phyloP scores from a whole-genome alignment of 2,888 invertebrate genomes.

The Platycheirus albimanus region DNA sequence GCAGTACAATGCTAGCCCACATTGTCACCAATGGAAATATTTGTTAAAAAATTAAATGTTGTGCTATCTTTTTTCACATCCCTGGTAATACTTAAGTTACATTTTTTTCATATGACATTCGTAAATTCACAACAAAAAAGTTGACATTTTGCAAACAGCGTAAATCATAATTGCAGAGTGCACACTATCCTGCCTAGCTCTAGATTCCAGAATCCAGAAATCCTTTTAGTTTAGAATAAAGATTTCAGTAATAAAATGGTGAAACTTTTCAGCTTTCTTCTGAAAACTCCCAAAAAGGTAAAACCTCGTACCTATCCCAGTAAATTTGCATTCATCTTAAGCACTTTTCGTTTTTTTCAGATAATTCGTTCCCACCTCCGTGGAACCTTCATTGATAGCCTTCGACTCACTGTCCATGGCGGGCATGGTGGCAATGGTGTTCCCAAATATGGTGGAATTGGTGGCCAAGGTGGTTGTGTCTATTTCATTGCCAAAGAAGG shows the following conservation, averaged over 20 bases:
- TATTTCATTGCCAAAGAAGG: conserved; percentile 87
- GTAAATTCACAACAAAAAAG: conserved; percentile 19
- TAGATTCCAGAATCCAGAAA: neutral
- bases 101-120: too few species aligned
- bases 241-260: conserved; percentile 79
- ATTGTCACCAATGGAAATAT: too few species aligned
- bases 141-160: conserved; percentile 30
- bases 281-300: conserved; percentile 79
- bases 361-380: conserved; percentile 78
- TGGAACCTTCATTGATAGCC: conserved; percentile 89
- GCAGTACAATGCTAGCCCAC: too few species aligned
- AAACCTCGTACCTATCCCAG: neutral
- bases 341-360: conserved; percentile 69
- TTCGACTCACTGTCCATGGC: conserved; percentile 90
- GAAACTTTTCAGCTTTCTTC: conserved; percentile 78
- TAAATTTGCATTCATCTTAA: neutral
- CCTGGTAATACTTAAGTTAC: too few species aligned
- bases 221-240: neutral
- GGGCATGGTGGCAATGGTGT: conserved; percentile 90
- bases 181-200: neutral
- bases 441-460: conserved; percentile 93
- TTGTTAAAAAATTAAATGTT: too few species aligned
- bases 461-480: conserved; percentile 96
- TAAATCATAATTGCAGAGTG: too few species aligned
- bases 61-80: too few species aligned